Evolutionary conservation across 92 coral and sea anemone species (phyloP), one percentile per base, ranked within the genome.

Genomic region (Porites cylindrica): DNA sequence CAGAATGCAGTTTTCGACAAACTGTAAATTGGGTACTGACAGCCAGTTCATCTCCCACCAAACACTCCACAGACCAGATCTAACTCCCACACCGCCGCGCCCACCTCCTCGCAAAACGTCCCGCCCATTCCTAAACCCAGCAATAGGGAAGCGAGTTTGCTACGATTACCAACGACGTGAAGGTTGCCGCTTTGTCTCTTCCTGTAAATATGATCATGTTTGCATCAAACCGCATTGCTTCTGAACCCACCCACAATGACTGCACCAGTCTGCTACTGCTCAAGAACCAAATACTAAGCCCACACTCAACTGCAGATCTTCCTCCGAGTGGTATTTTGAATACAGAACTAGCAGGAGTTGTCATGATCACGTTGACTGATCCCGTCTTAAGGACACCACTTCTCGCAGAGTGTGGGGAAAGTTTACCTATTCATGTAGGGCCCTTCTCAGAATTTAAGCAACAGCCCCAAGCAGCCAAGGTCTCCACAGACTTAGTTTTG

Each of bases 1-100:
- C 54, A 29, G 76, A 71, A 71, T 71, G 76, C 76, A 71, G 56
- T 71, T 47, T 71, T 9, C 76, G 4, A 78, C 70, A 16, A 78
- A 62, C 43, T 78, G 72, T 29, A 78, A 16, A 62, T 38, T 70
- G 59, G 82, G 82, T 3, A 16, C 58, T 62, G 70, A 78, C 71
- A 78, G 82, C 59, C 70, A 78, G 20, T 78, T 78, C 58, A 63
- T 78, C 12, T 78, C 82, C 10, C 71, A 47, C 6, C 60, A 78
- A 78, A 78, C 82, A 16, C 59, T 62, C 7, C 70, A 78, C 14
- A 38, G 82, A 78, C 82, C 70, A 61, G 61, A 62, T 14, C 59
- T 7, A 2, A 78, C 70, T 78, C 1, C 50, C 47, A 64, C 83
- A 64, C 5, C 82, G 13, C 16, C 72, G 3, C 60, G 72, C 59